These are phyloP conservation scores for Strigamia transsilvanica DNA, from an alignment of 2,888 invertebrate species.

Conservation along the genomic window DNA sequence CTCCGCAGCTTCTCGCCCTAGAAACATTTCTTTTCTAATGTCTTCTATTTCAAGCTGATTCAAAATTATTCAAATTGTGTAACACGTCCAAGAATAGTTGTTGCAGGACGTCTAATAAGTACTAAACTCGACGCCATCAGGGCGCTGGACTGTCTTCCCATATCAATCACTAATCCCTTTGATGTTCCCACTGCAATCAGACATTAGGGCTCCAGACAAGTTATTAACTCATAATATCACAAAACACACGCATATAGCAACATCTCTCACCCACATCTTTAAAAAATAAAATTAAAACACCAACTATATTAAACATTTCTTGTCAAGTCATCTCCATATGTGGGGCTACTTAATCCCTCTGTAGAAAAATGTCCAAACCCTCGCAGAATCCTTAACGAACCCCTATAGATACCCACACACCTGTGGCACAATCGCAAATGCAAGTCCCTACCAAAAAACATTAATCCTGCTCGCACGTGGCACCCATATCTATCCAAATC, in stretches of 20 bases:
- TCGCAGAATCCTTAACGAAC: background rate
- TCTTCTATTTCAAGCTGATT: background rate
- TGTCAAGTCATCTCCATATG: background rate
- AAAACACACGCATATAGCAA: background rate
- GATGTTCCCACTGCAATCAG: slow-evolving; percentile 46
- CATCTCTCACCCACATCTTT: background rate
- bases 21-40: too few relatives aligned
- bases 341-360: background rate
- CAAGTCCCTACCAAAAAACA: background rate
- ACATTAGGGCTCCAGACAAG: slow-evolving; percentile 35
- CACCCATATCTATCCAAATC: background rate
- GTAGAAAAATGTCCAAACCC: background rate
- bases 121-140: slow-evolving; percentile 38
- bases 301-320: background rate
- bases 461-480: slow-evolving; percentile 24
- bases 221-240: slow-evolving; percentile 24
- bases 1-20: too few relatives aligned
- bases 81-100: background rate
- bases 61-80: slow-evolving; percentile 6
- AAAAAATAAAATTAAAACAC: background rate
- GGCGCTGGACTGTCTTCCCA: slow-evolving; percentile 32
- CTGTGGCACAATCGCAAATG: background rate
- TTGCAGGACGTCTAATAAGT: slow-evolving; percentile 10
- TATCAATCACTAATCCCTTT: slow-evolving; percentile 49
- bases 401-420: slow-evolving; percentile 28